Conservation (phyloP, 2,113 vertebrate genomes). For the Setophaga kirtlandii region DNA sequence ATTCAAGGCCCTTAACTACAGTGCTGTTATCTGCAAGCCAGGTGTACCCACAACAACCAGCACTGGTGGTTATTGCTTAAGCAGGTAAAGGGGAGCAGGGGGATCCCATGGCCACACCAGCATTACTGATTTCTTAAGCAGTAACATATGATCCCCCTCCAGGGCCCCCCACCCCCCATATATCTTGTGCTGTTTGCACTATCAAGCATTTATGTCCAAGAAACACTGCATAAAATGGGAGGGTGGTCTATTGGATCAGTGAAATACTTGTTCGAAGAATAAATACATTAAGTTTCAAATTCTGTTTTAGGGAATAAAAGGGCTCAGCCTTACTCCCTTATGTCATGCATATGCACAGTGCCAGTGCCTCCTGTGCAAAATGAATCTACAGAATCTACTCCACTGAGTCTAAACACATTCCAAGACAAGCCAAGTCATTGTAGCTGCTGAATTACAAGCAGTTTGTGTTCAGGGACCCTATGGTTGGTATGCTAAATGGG, state of each 20-base stretch:
- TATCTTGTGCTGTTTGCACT: neutral
- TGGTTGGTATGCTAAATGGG: neutral
- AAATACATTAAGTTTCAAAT: neutral
- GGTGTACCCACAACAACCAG: neutral
- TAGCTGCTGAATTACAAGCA: neutral
- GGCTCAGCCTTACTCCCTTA: neutral
- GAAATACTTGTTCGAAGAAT: neutral
- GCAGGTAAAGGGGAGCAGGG: fast-evolving
- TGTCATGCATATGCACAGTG: neutral
- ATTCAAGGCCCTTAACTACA: neutral
- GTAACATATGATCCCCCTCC: neutral
- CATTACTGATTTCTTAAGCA: neutral
- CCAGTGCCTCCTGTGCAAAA: neutral
- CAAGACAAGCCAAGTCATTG: neutral
- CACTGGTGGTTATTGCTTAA: neutral
- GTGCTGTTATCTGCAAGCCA: too few species aligned
- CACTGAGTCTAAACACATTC: neutral
- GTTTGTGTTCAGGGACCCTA: neutral
- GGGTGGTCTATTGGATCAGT: neutral
- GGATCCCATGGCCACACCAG: neutral
- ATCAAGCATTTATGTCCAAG: neutral
- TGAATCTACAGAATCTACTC: neutral
- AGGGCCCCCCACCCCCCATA: fast-evolving
- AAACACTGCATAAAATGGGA: neutral
- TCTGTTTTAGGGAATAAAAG: neutral